Percentiles rank a stretch among this genome's conserved stretches.
Conservation (phyloP, 2,888 invertebrate species). For the Adelphocoris suturalis region DNA sequence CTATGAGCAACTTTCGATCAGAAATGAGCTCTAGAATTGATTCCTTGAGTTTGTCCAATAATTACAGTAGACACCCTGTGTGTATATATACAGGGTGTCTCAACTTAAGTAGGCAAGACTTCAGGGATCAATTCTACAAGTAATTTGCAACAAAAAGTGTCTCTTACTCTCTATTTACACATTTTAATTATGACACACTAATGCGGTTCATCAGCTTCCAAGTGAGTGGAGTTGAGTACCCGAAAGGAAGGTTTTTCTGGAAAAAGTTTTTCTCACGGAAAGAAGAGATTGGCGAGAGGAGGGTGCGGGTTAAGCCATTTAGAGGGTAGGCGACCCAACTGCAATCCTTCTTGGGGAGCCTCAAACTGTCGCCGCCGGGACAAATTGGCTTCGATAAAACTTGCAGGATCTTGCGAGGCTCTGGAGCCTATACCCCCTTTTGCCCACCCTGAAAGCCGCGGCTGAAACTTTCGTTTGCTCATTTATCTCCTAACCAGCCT, state of each 20-base stretch:
- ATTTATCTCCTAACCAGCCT: slow-evolving; percentile 34
- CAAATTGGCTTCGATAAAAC: slow-evolving; percentile 66
- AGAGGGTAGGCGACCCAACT: slow-evolving; percentile 39
- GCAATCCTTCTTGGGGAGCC: slow-evolving; percentile 65
- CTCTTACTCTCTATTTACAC: too few relatives aligned
- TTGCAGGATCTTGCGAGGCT: slow-evolving; percentile 53
- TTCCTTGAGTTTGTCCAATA: too few relatives aligned
- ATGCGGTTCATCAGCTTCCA: too few relatives aligned
- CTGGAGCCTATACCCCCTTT: background rate
- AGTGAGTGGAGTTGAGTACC: too few relatives aligned
- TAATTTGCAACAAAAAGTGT: too few relatives aligned
- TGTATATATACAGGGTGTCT: too few relatives aligned
- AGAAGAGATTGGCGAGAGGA: slow-evolving; percentile 8
- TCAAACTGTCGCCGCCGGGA: slow-evolving; percentile 64
- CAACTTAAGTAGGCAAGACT: too few relatives aligned
- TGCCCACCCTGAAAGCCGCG: slow-evolving; percentile 11
- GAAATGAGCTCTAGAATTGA: too few relatives aligned
- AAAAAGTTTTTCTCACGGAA: background rate
- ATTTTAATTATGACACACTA: too few relatives aligned
- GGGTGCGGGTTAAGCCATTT: background rate
- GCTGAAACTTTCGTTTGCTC: slow-evolving; percentile 38
- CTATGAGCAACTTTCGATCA: too few relatives aligned
- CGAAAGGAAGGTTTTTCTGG: slow-evolving; percentile 32
- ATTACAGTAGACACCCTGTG: too few relatives aligned
- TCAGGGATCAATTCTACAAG: too few relatives aligned